Evolutionary conservation across 2,888 invertebrate genomes (phyloP).

Genomic region (Tachina grossa): DNA sequence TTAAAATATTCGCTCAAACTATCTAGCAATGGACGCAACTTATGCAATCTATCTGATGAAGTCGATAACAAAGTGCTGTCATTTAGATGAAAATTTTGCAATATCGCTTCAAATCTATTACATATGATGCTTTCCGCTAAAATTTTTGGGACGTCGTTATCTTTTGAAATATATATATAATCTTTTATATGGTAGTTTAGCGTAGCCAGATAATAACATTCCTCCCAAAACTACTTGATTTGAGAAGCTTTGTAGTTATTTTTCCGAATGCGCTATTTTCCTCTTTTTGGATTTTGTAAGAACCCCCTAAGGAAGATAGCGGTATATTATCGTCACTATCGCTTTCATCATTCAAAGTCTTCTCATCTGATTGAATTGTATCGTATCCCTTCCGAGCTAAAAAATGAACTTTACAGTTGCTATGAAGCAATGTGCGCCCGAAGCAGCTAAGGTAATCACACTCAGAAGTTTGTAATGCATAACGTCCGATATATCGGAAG

Average conservation of each 20-base stretch:
- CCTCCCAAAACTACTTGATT: conserved; percentile 27
- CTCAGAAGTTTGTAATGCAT: conserved; percentile 21
- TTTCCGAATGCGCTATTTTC: too few relatives aligned
- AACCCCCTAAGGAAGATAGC: conserved; percentile 17
- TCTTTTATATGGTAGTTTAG: conserved; percentile 38
- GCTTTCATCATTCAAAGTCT: conserved; percentile 10
- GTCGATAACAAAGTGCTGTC: conserved; percentile 10
- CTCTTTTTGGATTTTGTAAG: conserved; percentile 2
- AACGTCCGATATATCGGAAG: conserved; percentile 14
- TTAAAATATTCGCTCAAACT: conserved; percentile 28
- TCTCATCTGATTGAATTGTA: conserved; percentile 1
- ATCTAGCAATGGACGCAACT: conserved; percentile 28
- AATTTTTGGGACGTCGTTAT: conserved; percentile 38
- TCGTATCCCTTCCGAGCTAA: conserved; percentile 7
- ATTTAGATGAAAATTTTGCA: conserved; percentile 48
- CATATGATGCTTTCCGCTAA: conserved; percentile 32
- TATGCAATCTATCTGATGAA: conserved; percentile 18
- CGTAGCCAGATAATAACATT: conserved; percentile 48
- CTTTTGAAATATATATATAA: conserved; percentile 44
- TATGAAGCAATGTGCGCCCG: conserved; percentile 22
- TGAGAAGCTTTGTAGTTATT: too few relatives aligned
- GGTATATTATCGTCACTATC: conserved; percentile 9
- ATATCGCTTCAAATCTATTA: conserved; percentile 51
- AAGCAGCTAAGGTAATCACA: conserved; percentile 14
- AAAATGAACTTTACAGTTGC: not conserved